These are phyloP conservation scores for Amaurobius ferox DNA, from an alignment of 2,888 invertebrate genomes.

Conservation along the genomic window DNA sequence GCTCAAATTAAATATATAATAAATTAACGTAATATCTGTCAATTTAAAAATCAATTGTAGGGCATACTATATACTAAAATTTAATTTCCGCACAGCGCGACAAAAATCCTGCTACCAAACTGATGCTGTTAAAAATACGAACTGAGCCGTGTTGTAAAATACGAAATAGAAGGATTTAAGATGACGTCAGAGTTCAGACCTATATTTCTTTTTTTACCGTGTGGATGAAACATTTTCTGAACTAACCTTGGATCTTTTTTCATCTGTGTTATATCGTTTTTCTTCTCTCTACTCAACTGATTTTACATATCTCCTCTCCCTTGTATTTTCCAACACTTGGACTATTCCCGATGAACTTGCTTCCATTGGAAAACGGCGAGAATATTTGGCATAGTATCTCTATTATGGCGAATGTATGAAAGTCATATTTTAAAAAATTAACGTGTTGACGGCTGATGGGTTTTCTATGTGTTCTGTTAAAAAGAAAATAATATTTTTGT, in stretches of 20 bases:
- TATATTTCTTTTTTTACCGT: neutral
- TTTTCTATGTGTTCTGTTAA: too few relatives aligned
- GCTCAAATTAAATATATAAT: too few relatives aligned
- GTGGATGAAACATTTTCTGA: neutral
- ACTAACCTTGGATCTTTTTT: neutral
- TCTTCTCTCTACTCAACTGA: constrained; percentile 1
- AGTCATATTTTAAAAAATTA: too few relatives aligned
- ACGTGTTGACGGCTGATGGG: too few relatives aligned
- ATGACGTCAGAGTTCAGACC: neutral
- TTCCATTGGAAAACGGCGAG: neutral
- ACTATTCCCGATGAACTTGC: constrained; percentile 62
- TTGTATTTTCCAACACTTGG: constrained; percentile 17
- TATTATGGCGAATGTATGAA: neutral
- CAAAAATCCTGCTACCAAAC: too few relatives aligned
- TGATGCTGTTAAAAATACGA: too few relatives aligned
- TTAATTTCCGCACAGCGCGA: too few relatives aligned
- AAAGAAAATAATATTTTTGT: too few relatives aligned
- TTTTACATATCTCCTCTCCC: constrained; percentile 31
- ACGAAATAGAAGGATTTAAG: neutral
- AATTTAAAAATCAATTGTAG: too few relatives aligned
- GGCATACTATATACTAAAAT: too few relatives aligned
- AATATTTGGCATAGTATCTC: constrained; percentile 1
- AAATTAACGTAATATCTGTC: too few relatives aligned
- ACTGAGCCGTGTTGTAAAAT: too few relatives aligned
- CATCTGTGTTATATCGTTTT: constrained; percentile 10